A percentile compares a stretch with the other conserved stretches of the same genome.
These are phyloP conservation scores for Leptatherina wallacei DNA, from an alignment of 2,797 vertebrate species.

Conservation along the genomic window DNA sequence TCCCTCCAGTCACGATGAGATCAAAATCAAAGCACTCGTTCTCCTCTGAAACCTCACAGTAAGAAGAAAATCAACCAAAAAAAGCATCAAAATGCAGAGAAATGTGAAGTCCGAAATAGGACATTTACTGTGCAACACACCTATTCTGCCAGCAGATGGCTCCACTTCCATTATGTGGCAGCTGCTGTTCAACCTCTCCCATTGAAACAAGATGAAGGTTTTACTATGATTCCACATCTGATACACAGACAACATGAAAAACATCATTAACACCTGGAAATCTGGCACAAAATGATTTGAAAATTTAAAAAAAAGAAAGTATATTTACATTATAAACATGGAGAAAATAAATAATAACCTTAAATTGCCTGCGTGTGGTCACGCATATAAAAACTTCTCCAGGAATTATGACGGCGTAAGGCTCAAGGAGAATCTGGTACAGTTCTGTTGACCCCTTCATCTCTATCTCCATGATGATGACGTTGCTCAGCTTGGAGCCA, in stretches of 20 bases:
- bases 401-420: constrained; percentile 87
- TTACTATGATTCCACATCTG: constrained; percentile 97
- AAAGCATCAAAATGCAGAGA: background rate
- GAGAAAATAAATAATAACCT: constrained; percentile 75
- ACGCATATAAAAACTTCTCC: constrained; percentile 87
- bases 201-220: constrained; percentile 86
- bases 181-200: constrained; percentile 80
- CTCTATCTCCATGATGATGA: constrained; percentile 89
- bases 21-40: constrained; percentile 85
- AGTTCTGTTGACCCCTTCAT: constrained; percentile 89
- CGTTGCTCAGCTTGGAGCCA: constrained; percentile 70
- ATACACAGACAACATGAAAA: constrained; percentile 15
- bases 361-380: constrained; percentile 83
- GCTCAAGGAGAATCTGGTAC: constrained; percentile 88
- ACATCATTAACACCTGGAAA: background rate
- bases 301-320: background rate
- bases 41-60: constrained; percentile 70
- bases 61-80: background rate
- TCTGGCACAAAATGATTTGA: background rate
- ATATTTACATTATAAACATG: background rate
- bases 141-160: constrained; percentile 87
- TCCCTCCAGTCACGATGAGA: constrained; percentile 83
- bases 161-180: constrained; percentile 88
- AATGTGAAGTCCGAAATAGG: background rate
- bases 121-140: constrained; percentile 72